phyloP scores from a whole-genome alignment of 2,113 vertebrate genomes.

The Etheostoma spectabile region DNA sequence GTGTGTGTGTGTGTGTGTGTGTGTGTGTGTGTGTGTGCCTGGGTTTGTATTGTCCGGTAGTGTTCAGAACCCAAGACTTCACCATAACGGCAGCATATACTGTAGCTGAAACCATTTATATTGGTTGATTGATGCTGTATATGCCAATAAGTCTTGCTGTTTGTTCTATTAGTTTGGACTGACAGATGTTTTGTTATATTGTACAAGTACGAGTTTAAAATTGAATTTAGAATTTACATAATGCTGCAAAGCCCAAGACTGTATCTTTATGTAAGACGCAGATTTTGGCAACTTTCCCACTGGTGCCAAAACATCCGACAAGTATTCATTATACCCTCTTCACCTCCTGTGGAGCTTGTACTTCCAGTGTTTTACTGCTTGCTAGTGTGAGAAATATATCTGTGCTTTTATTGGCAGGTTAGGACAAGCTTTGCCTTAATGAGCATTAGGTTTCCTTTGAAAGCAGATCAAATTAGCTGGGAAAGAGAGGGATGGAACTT shows the following conservation, averaged over 20 bases:
- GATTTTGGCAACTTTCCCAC: neutral
- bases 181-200: neutral
- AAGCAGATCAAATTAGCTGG: constrained; percentile 67
- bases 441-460: constrained; percentile 75
- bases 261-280: neutral
- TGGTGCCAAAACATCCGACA: constrained; percentile 44
- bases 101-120: neutral
- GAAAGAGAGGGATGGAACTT: constrained; percentile 56
- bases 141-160: neutral
- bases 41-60: constrained; percentile 62
- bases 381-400: constrained; percentile 70
- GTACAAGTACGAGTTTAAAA: neutral
- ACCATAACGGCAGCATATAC: constrained; percentile 13
- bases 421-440: constrained; percentile 70
- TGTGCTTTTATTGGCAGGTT: constrained; percentile 73
- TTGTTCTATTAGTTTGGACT: neutral
- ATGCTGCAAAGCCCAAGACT: neutral
- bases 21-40: constrained; percentile 30
- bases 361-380: constrained; percentile 68
- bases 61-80: constrained; percentile 26
- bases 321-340: constrained; percentile 37
- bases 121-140: neutral
- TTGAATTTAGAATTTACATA: neutral
- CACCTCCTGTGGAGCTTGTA: constrained; percentile 47
- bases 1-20: constrained; percentile 8